Conservation (phyloP, 1,140 invertebrate genomes). For the Ptiloglossa arizonensis region DNA sequence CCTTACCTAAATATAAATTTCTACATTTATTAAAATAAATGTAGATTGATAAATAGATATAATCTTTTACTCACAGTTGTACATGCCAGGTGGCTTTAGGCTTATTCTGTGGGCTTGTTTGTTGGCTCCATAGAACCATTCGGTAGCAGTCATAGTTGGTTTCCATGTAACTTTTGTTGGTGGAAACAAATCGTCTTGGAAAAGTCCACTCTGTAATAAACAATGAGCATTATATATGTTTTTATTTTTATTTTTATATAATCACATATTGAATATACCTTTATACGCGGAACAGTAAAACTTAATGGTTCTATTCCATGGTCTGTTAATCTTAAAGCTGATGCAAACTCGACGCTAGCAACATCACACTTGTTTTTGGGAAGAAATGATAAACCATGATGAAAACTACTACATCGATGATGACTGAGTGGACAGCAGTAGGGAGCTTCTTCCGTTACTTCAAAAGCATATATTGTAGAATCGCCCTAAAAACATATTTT, state of each 20-base stretch:
- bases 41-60: neutral
- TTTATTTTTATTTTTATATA: neutral
- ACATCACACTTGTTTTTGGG: conserved; percentile 94
- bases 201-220: conserved; percentile 89
- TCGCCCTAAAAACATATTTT: conserved; percentile 87
- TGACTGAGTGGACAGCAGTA: conserved; percentile 94
- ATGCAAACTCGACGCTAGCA: conserved; percentile 94
- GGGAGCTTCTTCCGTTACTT: conserved; percentile 93
- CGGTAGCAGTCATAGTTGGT: conserved; percentile 86
- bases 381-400: conserved; percentile 93
- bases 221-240: conserved; percentile 2
- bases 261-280: conserved; percentile 83
- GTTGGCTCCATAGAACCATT: conserved; percentile 90
- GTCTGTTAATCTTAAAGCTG: conserved; percentile 93
- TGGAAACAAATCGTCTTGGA: conserved; percentile 98
- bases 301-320: conserved; percentile 95
- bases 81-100: conserved; percentile 94
- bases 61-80: conserved; percentile 86
- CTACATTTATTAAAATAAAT: neutral
- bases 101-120: conserved; percentile 85
- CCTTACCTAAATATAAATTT: conserved; percentile 33
- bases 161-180: conserved; percentile 94
- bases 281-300: conserved; percentile 96
- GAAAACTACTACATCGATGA: conserved; percentile 90
- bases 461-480: conserved; percentile 94